These are phyloP conservation scores for Seriola dumerili DNA, from an alignment of 2,113 vertebrate genomes.

Conservation along the genomic window DNA sequence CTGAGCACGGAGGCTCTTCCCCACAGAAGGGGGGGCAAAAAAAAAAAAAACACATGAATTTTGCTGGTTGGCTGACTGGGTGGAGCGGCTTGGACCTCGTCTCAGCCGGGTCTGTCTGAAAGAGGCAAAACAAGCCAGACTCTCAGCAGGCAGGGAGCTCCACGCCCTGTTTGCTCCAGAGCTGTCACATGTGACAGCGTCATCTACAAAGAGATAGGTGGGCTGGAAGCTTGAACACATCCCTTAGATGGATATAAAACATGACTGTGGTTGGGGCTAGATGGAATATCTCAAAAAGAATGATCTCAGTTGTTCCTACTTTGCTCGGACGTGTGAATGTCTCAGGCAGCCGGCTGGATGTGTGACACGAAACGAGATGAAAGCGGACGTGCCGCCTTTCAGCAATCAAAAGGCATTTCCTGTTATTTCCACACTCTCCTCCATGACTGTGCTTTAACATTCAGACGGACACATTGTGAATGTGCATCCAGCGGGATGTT, in stretches of 20 bases:
- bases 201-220: slow-evolving; percentile 39
- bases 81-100: slow-evolving; percentile 39
- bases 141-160: slow-evolving; percentile 56
- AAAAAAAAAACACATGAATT: neutral
- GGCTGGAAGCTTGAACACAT: slow-evolving; percentile 22
- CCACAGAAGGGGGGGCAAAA: slow-evolving; percentile 5
- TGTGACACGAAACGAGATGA: slow-evolving; percentile 4
- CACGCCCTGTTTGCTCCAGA: slow-evolving; percentile 69
- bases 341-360: neutral
- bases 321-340: neutral
- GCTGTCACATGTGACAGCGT: slow-evolving; percentile 68
- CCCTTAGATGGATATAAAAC: slow-evolving; percentile 34
- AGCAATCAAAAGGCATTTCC: slow-evolving; percentile 1
- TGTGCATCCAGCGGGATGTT: slow-evolving; percentile 47
- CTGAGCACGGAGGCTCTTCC: slow-evolving; percentile 6
- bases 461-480: slow-evolving; percentile 17
- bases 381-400: neutral
- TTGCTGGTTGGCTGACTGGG: slow-evolving; percentile 40
- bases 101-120: slow-evolving; percentile 48
- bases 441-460: slow-evolving; percentile 20
- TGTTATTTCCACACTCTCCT: neutral
- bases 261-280: neutral
- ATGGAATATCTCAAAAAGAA: neutral
- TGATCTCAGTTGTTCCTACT: neutral
- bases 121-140: slow-evolving; percentile 40